phyloP scores from a whole-genome alignment of 2,888 invertebrate species.

The Leptopilina syphax region DNA sequence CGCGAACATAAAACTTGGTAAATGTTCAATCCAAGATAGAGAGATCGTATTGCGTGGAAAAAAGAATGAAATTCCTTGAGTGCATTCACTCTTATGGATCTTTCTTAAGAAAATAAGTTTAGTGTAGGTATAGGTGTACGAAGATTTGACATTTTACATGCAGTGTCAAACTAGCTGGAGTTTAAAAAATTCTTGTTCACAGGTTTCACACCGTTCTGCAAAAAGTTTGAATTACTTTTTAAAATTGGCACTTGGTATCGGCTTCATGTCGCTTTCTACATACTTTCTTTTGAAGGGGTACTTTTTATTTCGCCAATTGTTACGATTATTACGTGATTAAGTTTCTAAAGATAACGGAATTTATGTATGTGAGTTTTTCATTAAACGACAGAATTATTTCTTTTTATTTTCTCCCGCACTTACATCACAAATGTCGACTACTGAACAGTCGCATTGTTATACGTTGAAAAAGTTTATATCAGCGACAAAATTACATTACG shows the following conservation, averaged over 20 bases:
- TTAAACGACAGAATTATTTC: not conserved
- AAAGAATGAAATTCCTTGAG: slow-evolving; percentile 14
- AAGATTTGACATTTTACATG: no score
- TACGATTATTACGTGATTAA: not conserved
- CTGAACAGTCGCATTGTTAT: not conserved
- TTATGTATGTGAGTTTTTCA: not conserved
- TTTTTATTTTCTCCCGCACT: no score
- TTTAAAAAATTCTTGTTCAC: no score
- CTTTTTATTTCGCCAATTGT: not conserved
- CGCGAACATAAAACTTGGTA: slow-evolving; percentile 28
- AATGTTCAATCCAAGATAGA: slow-evolving; percentile 33
- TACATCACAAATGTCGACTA: no score
- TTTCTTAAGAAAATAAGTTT: slow-evolving; percentile 17
- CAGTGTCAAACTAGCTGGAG: no score
- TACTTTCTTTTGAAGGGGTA: not conserved
- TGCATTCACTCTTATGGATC: slow-evolving; percentile 2
- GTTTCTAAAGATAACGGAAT: not conserved
- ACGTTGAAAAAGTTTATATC: slow-evolving; percentile 49
- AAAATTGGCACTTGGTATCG: no score
- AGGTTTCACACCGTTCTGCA: no score
- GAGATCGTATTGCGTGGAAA: slow-evolving; percentile 6
- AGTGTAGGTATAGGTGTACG: not conserved
- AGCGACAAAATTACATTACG: slow-evolving; percentile 53
- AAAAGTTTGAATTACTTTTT: no score
- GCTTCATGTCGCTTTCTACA: no score